These are phyloP conservation scores for Pecten maximus DNA, from an alignment of 2,888 invertebrate genomes.

Conservation along the genomic window DNA sequence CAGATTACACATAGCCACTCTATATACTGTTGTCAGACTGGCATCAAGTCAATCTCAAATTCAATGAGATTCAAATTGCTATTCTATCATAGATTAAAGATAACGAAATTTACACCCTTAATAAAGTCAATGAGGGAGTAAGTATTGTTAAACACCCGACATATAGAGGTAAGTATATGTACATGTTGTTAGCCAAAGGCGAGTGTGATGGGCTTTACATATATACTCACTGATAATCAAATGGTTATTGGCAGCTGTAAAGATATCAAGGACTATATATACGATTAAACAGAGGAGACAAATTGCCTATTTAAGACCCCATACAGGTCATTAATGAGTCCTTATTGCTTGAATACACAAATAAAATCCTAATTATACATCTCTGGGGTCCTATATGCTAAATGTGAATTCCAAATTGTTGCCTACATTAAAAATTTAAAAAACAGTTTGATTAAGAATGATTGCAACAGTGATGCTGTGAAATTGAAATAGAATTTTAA, in stretches of 20 bases:
- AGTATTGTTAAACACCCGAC: neutral
- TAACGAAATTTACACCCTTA: constrained; percentile 13
- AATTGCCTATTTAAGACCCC: neutral
- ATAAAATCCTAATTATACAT: neutral
- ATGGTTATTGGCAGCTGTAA: neutral
- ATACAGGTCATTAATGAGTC: neutral
- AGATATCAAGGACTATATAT: neutral
- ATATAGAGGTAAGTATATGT: neutral
- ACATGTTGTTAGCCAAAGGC: neutral
- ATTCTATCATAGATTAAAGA: neutral
- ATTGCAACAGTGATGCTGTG: neutral
- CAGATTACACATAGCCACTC: neutral
- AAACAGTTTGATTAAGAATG: neutral
- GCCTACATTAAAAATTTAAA: neutral
- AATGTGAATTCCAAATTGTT: neutral
- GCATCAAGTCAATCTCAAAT: neutral
- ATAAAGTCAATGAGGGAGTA: neutral
- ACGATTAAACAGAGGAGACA: neutral
- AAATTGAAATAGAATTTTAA: neutral
- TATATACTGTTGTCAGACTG: neutral
- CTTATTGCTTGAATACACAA: neutral
- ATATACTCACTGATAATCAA: neutral
- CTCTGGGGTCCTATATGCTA: neutral
- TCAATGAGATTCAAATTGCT: constrained; percentile 4
- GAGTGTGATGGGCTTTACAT: neutral